Percentiles rank a stretch among this genome's conserved stretches.
phyloP scores from a whole-genome alignment of 2,888 invertebrate species.

The Craniophora ligustri region DNA sequence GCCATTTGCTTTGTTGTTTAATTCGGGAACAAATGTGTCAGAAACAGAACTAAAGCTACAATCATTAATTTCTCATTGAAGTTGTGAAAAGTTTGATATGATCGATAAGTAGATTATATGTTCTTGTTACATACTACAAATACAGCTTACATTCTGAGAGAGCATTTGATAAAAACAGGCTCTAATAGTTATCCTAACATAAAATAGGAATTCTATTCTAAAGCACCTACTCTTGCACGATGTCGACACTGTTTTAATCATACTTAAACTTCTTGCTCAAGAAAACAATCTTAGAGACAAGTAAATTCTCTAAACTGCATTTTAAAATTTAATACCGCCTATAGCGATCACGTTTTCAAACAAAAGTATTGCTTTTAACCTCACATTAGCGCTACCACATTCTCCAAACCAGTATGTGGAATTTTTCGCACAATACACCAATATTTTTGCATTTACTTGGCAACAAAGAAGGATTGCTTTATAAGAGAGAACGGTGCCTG shows the following conservation, averaged over 20 bases:
- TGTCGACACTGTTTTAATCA: not conserved
- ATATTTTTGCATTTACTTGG: slow-evolving; percentile 42
- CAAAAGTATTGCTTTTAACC: slow-evolving; percentile 19
- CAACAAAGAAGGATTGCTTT: slow-evolving; percentile 39
- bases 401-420: slow-evolving; percentile 5
- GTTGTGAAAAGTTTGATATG: not conserved
- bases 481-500: slow-evolving; percentile 34
- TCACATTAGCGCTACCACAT: slow-evolving; percentile 19
- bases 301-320: slow-evolving; percentile 15
- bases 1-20: slow-evolving; percentile 8
- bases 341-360: slow-evolving; percentile 39
- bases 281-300: slow-evolving; percentile 15
- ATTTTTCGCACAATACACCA: slow-evolving; percentile 40
- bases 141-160: not conserved
- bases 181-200: not conserved
- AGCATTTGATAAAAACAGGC: not conserved
- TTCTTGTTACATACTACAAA: not conserved
- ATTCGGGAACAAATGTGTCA: not conserved
- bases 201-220: not conserved
- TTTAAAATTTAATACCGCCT: slow-evolving; percentile 15
- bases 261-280: slow-evolving; percentile 1
- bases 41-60: not conserved
- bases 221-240: not conserved
- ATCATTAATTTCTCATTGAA: not conserved
- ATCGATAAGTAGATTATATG: too few relatives aligned